Conservation (phyloP, 2,797 vertebrate species). For the Hyperoplus immaculatus region DNA sequence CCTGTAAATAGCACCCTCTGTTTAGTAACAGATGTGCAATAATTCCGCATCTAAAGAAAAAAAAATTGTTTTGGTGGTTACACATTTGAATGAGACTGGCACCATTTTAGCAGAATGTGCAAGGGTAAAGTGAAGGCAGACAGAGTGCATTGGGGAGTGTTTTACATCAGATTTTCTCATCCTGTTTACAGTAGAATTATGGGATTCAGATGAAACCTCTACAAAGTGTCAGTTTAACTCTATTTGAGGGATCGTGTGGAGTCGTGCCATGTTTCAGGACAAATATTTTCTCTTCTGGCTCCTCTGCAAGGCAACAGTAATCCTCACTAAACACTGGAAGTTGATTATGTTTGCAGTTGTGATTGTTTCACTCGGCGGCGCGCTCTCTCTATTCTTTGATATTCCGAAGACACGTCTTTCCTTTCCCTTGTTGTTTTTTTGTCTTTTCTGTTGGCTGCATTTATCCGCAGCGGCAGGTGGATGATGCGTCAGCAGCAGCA, state of each 20-base stretch:
- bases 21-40: not conserved
- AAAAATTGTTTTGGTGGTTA: not conserved
- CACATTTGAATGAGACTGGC: not conserved
- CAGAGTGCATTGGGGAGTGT: not conserved
- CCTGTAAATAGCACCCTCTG: too few relatives aligned
- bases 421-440: not conserved
- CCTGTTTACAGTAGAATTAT: constrained; percentile 5
- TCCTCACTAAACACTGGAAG: constrained; percentile 58
- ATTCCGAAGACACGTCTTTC: constrained; percentile 22
- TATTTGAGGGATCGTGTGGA: constrained; percentile 9
- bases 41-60: not conserved
- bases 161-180: constrained; percentile 1
- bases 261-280: constrained; percentile 32
- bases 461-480: constrained; percentile 62
- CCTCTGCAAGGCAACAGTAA: constrained; percentile 48
- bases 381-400: constrained; percentile 18
- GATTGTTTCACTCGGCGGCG: constrained; percentile 36
- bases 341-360: constrained; percentile 57
- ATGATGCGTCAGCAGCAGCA: constrained; percentile 45
- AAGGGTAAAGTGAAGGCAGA: not conserved
- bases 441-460: constrained; percentile 21
- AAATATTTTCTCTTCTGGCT: constrained; percentile 34
- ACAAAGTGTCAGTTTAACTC: constrained; percentile 35
- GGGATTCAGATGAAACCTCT: constrained; percentile 19
- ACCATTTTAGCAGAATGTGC: constrained; percentile 4